A percentile compares a stretch with the other conserved stretches of the same genome.
phyloP scores from a whole-genome alignment of 2,113 vertebrate genomes.

The Pitta sordida region DNA sequence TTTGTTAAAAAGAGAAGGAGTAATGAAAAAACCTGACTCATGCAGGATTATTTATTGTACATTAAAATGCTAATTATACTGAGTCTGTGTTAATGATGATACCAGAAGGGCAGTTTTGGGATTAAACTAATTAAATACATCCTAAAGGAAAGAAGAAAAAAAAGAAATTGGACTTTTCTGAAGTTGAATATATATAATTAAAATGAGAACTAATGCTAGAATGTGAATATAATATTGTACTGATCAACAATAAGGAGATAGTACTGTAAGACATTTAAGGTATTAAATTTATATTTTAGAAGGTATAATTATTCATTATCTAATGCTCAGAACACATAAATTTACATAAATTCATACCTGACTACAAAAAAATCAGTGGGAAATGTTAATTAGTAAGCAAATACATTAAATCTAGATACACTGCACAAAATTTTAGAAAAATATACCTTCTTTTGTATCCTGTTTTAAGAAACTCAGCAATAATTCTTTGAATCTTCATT shows the following conservation, averaged over 20 bases:
- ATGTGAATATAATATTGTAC: not conserved
- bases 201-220: not conserved
- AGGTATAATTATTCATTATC: not conserved
- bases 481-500: not conserved
- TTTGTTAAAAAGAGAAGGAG: not conserved
- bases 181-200: constrained; percentile 15
- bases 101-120: constrained; percentile 12
- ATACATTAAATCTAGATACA: not conserved
- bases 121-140: constrained; percentile 58
- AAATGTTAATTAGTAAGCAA: not conserved
- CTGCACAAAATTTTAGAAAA: not conserved
- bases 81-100: constrained; percentile 16
- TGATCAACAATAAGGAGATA: not conserved
- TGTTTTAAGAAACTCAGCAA: not conserved
- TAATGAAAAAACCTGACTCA: not conserved
- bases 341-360: not conserved
- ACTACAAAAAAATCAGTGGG: not conserved
- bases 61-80: constrained; percentile 45
- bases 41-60: not conserved
- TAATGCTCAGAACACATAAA: fast-evolving
- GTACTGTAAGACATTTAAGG: not conserved
- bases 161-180: not conserved
- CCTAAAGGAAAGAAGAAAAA: constrained; percentile 17
- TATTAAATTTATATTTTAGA: not conserved
- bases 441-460: fast-evolving